A percentile compares a stretch with the other conserved stretches of the same genome.
Conservation (phyloP, 2,113 vertebrate species). For the Leiothrix lutea region DNA sequence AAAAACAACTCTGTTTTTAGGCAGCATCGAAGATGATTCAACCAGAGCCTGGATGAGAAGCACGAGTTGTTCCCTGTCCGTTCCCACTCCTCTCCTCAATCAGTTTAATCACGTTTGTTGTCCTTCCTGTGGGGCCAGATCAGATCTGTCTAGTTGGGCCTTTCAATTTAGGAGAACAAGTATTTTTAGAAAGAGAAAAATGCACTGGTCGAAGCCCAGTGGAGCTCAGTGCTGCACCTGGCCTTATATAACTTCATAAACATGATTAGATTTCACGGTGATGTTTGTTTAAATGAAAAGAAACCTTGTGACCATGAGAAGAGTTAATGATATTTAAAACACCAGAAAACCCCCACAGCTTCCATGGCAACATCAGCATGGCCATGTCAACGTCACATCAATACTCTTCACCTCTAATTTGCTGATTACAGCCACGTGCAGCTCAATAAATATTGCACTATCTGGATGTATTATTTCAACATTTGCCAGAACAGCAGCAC, state of each 20-base stretch:
- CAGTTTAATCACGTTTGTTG: not conserved
- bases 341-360: not conserved
- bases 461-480: not conserved
- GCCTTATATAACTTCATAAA: not conserved
- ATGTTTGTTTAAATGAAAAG: not conserved
- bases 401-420: not conserved
- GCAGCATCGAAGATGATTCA: not conserved
- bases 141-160: not conserved
- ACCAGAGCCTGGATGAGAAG: not conserved
- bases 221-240: not conserved
- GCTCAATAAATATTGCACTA: not conserved
- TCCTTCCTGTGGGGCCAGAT: not conserved
- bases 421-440: not conserved
- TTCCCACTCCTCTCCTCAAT: not conserved
- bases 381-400: not conserved
- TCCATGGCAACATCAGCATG: not conserved
- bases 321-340: not conserved
- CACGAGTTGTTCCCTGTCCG: not conserved
- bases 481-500: not conserved
- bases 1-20: not conserved
- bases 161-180: not conserved
- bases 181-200: constrained; percentile 17
- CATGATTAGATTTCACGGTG: not conserved
- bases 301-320: not conserved
- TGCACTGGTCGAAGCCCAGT: not conserved